These are phyloP conservation scores for Epiperipatus broadwayi DNA, from an alignment of 2,888 invertebrate species.

Conservation along the genomic window DNA sequence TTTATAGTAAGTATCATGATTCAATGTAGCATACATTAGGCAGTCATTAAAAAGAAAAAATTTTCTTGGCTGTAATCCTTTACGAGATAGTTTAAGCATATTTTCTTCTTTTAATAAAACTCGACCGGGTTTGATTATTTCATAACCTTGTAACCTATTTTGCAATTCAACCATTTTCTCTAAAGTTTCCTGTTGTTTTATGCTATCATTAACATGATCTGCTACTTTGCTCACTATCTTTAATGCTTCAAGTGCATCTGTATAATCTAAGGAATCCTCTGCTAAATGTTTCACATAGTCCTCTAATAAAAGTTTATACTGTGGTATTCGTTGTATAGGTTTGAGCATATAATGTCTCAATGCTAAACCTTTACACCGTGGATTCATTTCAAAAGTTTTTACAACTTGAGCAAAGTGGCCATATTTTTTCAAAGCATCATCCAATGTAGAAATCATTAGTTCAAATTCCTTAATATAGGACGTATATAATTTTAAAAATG, in stretches of 20 bases:
- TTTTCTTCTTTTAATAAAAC: conserved; percentile 42
- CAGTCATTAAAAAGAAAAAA: conserved; percentile 31
- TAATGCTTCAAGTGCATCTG: conserved; percentile 38
- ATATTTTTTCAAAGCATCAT: conserved; percentile 34
- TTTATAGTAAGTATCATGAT: conserved; percentile 31
- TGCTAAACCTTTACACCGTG: conserved; percentile 35
- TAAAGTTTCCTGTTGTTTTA: conserved; percentile 36
- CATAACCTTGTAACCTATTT: conserved; percentile 30
- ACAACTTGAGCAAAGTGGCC: conserved; percentile 32
- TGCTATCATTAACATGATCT: conserved; percentile 37
- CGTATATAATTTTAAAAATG: conserved; percentile 38
- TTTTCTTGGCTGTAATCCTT: conserved; percentile 41
- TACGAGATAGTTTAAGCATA: conserved; percentile 42
- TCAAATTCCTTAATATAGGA: conserved; percentile 38
- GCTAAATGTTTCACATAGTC: conserved; percentile 39
- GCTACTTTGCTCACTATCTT: conserved; percentile 38
- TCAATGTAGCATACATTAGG: conserved; percentile 30
- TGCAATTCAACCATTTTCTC: conserved; percentile 37
- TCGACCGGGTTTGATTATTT: conserved; percentile 37
- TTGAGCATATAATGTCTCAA: conserved; percentile 45
- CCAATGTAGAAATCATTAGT: conserved; percentile 31
- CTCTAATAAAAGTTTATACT: conserved; percentile 41
- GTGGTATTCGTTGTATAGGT: conserved; percentile 46
- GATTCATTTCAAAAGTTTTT: conserved; percentile 36
- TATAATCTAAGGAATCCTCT: conserved; percentile 38